Base-by-base conservation (phyloP, 2,888 invertebrate species). In the Polia nebulosa region DNA sequence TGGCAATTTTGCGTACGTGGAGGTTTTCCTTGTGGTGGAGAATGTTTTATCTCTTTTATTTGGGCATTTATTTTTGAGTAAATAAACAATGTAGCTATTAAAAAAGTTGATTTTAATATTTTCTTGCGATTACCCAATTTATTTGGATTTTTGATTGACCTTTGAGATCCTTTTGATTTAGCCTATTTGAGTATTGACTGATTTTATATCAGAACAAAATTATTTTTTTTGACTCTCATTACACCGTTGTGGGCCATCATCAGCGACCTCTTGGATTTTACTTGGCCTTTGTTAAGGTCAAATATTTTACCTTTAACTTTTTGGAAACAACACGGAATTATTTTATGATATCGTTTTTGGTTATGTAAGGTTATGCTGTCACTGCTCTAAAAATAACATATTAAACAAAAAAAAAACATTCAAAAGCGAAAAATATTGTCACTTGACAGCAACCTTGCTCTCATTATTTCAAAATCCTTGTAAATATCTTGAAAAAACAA, bases 381-480 rank as follows among this genome's bases (percentile, higher is more conserved):
- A 72, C 27, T 39, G 11, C 27, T 36, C 29, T 20, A 36, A 75
- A 56, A 44, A 56, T 25, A 51, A 29, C 34, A 27, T 34, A 34
- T 6, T 9, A 0, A 9, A 20, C n/a, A 15, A 1, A 25, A 25
- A 25, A 39, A 29, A 52, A 51, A 8, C 27, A 34, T 13, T n/a
- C 4, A 44, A 22, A 34, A 27, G 15, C 7, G 2, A 32, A 64
- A 44, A 73, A 52, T 41, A 74, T 20, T 52, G 9, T 17, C 51
- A 41, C 49, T 52, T 60, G 25, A 51, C 44, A 51, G 22, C 27
- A 55, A 76, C 80, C 77, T 80, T 80, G 64, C 70, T 70, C 80
- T 41, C 61, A 61, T 75, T 75, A 70, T 75, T 76, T 41, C 70
- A 41, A 51, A 53, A 75, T 53, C 45, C 63, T 59, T 70, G 13